Percentiles rank a stretch among this genome's conserved stretches.
Conservation (phyloP, 1,140 invertebrate species). For the Copidosoma floridanum region DNA sequence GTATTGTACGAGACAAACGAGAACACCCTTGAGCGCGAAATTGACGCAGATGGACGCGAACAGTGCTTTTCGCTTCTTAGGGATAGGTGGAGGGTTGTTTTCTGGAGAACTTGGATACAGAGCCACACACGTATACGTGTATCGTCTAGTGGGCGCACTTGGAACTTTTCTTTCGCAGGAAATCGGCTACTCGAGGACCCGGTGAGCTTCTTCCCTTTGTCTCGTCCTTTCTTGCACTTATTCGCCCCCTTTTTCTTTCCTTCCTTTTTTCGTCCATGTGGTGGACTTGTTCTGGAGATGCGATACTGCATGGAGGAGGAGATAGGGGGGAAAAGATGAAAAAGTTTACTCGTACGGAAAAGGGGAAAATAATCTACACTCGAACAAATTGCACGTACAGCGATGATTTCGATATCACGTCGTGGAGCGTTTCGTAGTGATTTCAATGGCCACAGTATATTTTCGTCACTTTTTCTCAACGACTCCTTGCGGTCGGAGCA, state of each 20-base stretch:
- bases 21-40: too few relatives aligned
- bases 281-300: not conserved
- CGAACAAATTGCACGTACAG: not conserved
- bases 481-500: too few relatives aligned
- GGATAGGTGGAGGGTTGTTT: constrained; percentile 2
- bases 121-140: not conserved
- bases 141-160: not conserved
- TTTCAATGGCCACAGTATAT: too few relatives aligned
- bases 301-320: not conserved
- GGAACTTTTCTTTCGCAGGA: constrained; percentile 13
- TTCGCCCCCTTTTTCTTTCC: not conserved
- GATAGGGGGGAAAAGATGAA: too few relatives aligned
- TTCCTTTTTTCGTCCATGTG: not conserved
- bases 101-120: constrained; percentile 7
- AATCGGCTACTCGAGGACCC: constrained; percentile 15
- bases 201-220: not conserved
- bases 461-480: too few relatives aligned
- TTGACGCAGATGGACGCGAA: not conserved
- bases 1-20: too few relatives aligned
- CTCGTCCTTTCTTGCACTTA: not conserved
- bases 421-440: too few relatives aligned
- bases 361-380: constrained; percentile 7
- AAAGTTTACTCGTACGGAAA: not conserved
- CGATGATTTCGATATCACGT: not conserved
- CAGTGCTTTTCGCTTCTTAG: not conserved